Base-by-base conservation (phyloP, 2,797 vertebrate species). In the Harpagifer antarcticus region DNA sequence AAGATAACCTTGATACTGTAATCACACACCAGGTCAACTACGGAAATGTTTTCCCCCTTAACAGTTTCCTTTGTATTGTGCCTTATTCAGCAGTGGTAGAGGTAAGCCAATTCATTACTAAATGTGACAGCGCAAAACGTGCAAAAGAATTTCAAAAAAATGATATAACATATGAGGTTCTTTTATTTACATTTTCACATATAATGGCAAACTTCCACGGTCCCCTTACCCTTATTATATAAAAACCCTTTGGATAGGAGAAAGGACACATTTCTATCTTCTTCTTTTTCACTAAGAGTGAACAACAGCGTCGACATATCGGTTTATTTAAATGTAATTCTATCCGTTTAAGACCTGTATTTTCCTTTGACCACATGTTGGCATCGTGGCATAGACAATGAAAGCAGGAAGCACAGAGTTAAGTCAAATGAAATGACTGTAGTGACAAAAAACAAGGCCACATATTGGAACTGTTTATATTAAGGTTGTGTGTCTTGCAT, bases 51-150 rank as follows among this genome's bases (percentile, higher is more conserved):
- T 52, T 43, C 57, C 27, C 27, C 27, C 42, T 48, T 5, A 44
- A 68, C 42, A 2, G 9, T 31, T 31, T 76, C 77, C 1, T 27
- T 37, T 7, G 68, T 78, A 79, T 85, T 86, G 84, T 88, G 84
- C 85, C 84, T 89, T 88, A 80, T 64, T 49, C 81, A 70, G 52
- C 57, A 61, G 57, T 53, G 54, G 55, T 68, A 57, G 14, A 70
- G 10, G 44, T 58, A 10, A 72, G 31, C 11, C 2, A 62, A 20
- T 23, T 42, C 23, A 53, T 52, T 0, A 2, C 74, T 45, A 47
- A 74, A 76, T 53, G 17, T 72, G 60, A 60, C 43, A 27, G 23
- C 23, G 23, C 23, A 27, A 27, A 27, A 23, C 12, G 37, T 71
- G 20, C 64, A 12, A 48, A 56, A 67, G 27, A 42, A 42, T 17